A percentile compares a stretch with the other conserved stretches of the same genome.
phyloP scores from a whole-genome alignment of 2,113 vertebrate species.

The Neoarius graeffei region DNA sequence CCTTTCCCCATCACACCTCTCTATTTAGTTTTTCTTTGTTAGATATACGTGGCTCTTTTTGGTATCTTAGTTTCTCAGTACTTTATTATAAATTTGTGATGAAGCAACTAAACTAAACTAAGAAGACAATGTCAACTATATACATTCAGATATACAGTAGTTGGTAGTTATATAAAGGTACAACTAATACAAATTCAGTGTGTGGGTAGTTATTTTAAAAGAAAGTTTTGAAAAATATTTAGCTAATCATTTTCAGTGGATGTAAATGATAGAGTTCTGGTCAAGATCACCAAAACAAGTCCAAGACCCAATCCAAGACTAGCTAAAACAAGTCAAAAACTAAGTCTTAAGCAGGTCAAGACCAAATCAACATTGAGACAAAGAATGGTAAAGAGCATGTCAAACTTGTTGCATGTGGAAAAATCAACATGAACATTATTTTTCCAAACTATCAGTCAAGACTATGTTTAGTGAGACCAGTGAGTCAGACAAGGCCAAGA shows the following conservation, averaged over 20 bases:
- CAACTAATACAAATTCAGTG: no score
- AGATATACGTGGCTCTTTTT: no score
- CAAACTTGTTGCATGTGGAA: neutral
- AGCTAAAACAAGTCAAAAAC: neutral
- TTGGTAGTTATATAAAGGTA: neutral
- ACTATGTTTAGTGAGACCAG: neutral
- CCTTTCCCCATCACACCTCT: no score
- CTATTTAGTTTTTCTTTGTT: no score
- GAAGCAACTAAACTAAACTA: no score
- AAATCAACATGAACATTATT: neutral
- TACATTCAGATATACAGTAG: neutral
- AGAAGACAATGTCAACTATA: neutral
- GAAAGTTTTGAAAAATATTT: neutral
- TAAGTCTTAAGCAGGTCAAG: neutral
- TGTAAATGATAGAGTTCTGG: neutral
- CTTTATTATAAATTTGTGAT: no score
- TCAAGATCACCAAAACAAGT: neutral
- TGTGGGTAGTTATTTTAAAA: no score
- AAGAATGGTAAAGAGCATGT: neutral
- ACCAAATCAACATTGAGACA: neutral
- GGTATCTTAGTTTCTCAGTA: no score
- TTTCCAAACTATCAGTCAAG: neutral
- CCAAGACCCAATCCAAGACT: neutral
- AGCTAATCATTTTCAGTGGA: neutral
- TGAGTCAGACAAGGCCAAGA: neutral